phyloP scores from a whole-genome alignment of 2,113 vertebrate genomes.

The Toxotes jaculatrix region DNA sequence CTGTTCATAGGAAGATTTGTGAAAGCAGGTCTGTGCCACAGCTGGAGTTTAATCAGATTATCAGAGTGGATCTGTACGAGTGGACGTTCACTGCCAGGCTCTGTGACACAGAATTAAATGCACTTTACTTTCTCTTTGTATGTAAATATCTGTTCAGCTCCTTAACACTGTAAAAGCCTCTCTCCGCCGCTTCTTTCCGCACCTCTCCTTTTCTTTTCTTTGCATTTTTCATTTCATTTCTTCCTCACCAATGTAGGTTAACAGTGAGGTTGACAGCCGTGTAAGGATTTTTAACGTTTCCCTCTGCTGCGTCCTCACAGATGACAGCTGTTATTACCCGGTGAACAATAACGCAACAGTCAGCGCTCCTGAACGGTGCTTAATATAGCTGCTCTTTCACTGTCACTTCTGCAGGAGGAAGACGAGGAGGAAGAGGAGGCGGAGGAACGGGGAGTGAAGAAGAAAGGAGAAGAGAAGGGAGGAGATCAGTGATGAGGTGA shows the following conservation, averaged over 20 bases:
- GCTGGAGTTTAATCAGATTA: constrained; percentile 18
- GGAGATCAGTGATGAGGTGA: constrained; percentile 11
- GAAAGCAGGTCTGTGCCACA: background rate
- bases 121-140: background rate
- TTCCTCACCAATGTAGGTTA: constrained; percentile 19
- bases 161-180: background rate
- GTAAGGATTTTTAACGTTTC: constrained; percentile 21
- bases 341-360: constrained; percentile 61
- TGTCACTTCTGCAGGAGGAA: constrained; percentile 13
- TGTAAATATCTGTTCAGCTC: background rate
- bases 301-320: constrained; percentile 36
- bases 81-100: background rate
- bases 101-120: background rate
- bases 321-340: constrained; percentile 68
- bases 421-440: constrained; percentile 12
- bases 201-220: background rate
- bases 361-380: constrained; percentile 56
- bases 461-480: background rate
- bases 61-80: background rate
- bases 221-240: background rate
- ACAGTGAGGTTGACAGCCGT: constrained; percentile 45
- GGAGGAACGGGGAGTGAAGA: too few species aligned
- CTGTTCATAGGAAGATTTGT: constrained; percentile 1
- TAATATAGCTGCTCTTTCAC: constrained; percentile 63
- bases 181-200: background rate